phyloP scores from a whole-genome alignment of 92 coral and sea anemone species.

The Palythoa heliodiscus region DNA sequence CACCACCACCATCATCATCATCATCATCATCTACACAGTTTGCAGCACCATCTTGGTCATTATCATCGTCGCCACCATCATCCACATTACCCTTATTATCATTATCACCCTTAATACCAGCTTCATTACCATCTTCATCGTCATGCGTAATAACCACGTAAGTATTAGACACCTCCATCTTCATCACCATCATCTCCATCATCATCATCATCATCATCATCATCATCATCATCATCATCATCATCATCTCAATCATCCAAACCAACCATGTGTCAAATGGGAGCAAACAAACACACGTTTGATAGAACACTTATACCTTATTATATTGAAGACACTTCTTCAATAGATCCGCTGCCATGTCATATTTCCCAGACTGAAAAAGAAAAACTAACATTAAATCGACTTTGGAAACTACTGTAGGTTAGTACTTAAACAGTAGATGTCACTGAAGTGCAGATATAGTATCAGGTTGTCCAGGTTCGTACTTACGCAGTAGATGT shows the following conservation, averaged over 20 bases:
- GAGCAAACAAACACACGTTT: background rate
- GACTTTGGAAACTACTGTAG: background rate
- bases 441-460: background rate
- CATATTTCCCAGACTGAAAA: constrained; percentile 90
- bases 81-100: background rate
- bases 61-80: too few species aligned
- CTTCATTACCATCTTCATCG: too few species aligned
- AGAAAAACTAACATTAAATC: constrained; percentile 12
- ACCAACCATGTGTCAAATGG: background rate
- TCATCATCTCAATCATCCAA: too few species aligned
- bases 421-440: background rate
- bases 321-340: constrained; percentile 95
- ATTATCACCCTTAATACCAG: too few species aligned
- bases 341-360: constrained; percentile 93
- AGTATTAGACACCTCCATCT: too few species aligned
- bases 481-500: background rate
- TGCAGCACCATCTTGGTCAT: background rate
- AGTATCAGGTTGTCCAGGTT: background rate
- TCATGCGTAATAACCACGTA: too few species aligned
- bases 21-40: background rate
- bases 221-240: too few species aligned
- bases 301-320: constrained; percentile 62
- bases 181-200: too few species aligned
- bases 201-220: too few species aligned
- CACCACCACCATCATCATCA: too few species aligned